Evolutionary conservation across 2,113 vertebrate species (phyloP).

Genomic region (Aptenodytes forsteri): DNA sequence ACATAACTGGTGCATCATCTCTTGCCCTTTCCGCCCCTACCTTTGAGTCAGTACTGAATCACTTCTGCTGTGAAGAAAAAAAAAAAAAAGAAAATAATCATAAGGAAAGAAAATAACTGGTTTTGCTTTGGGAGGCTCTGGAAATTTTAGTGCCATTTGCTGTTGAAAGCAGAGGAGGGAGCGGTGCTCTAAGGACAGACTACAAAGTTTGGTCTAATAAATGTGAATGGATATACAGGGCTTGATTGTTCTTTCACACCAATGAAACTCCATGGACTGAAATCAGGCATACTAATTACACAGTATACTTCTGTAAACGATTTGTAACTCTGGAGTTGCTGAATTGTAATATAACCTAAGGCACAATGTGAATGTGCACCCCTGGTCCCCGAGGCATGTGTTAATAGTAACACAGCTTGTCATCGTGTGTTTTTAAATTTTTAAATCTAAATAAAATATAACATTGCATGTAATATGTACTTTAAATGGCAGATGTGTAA

Average conservation of each 20-base stretch:
- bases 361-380: not conserved
- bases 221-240: constrained; percentile 6
- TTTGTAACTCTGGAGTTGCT: constrained; percentile 30
- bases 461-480: not conserved
- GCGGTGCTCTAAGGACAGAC: not conserved
- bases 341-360: not conserved
- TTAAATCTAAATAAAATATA: constrained; percentile 54
- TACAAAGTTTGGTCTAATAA: constrained; percentile 20
- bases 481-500: constrained; percentile 56
- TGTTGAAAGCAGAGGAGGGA: not conserved
- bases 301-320: constrained; percentile 18
- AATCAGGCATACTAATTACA: constrained; percentile 28
- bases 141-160: not conserved
- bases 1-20: not conserved
- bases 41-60: not conserved
- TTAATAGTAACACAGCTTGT: constrained; percentile 54
- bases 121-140: not conserved
- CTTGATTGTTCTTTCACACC: constrained; percentile 42
- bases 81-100: not conserved
- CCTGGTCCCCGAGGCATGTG: not conserved
- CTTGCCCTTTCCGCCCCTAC: not conserved
- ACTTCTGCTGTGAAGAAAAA: not conserved
- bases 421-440: constrained; percentile 35
- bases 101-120: not conserved
- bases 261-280: not conserved